Evolutionary conservation across 2,888 invertebrate genomes (phyloP), one percentile per base, ranked within the genome.

Genomic region (Toxonevra muliebris): DNA sequence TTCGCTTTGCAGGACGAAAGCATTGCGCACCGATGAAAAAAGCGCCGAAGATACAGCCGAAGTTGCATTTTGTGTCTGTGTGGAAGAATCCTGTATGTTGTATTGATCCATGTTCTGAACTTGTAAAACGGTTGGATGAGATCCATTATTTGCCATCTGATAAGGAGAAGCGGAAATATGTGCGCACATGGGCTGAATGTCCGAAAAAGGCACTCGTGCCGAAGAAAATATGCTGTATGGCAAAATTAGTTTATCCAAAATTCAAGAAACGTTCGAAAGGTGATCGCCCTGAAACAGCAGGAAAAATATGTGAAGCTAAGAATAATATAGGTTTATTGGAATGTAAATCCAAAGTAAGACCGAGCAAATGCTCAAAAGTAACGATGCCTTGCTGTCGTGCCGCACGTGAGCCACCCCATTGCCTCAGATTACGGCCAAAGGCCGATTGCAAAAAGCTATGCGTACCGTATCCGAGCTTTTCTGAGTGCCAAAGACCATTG

Each of bases 151-250:
- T 76, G 1, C 76, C 76, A n/a, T 78, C 80, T 0, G 81, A 84
- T 59, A 82, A 80, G 66, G 73, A 73, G 0, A 76, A 76, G 11
- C 76, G 80, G 1, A 69, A 68, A n/a, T 83, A 83, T 65, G 78
- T 78, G 71, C 84, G 80, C 57, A 83, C 83, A 1, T 83, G 84
- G 84, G 75, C 78, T 3, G 74, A 78, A 20, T 83, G 84, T 48
- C 81, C 83, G 0, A 74, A 78, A 0, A 57, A 68, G 20, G 8
- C 67, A 15, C 73, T 77, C 0, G 77, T 76, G 17, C 74, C 75
- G 30, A 75, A 75, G 20, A 76, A 78, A 17, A 65, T 79, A 2
- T 83, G 84, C 61, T 74, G 75, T 20, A 71, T 67, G 11, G 70
- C 71, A 1, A 68, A 71, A 0, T 30, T 72, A 0, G 63, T 68